Conservation (phyloP, 2,797 vertebrate genomes). For the Chloroceryle amazona region DNA sequence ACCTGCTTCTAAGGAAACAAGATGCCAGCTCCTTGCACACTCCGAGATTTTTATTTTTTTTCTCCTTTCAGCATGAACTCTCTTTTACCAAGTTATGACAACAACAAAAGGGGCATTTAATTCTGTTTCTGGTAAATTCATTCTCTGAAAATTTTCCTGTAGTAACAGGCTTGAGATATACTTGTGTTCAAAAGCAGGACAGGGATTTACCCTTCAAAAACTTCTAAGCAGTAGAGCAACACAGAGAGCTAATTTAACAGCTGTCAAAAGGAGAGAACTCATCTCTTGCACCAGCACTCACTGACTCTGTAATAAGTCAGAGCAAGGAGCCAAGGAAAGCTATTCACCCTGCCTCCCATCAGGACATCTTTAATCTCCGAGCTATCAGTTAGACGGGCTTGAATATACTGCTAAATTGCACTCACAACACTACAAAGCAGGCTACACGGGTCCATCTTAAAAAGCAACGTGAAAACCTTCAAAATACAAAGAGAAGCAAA, state of each 20-base stretch:
- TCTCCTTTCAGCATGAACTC: neutral
- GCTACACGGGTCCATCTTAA: neutral
- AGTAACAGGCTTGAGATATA: neutral
- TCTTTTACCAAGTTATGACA: neutral
- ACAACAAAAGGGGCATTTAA: neutral
- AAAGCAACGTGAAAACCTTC: neutral
- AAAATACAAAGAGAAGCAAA: fast-evolving
- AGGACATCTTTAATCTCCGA: neutral
- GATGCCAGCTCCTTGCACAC: neutral
- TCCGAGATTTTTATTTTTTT: neutral
- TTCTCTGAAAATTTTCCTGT: neutral
- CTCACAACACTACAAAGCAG: neutral
- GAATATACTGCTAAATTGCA: neutral
- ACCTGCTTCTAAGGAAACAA: neutral
- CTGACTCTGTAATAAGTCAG: neutral
- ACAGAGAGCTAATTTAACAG: neutral
- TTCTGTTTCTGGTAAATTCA: neutral
- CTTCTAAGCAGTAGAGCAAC: neutral
- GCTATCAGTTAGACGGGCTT: neutral
- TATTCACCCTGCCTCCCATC: neutral
- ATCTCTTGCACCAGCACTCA: neutral
- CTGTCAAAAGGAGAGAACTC: neutral
- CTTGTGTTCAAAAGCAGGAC: neutral
- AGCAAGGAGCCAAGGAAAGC: neutral
- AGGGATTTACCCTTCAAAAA: neutral